Evolutionary conservation across 2,113 vertebrate species (phyloP).

Genomic region (Setophaga kirtlandii): DNA sequence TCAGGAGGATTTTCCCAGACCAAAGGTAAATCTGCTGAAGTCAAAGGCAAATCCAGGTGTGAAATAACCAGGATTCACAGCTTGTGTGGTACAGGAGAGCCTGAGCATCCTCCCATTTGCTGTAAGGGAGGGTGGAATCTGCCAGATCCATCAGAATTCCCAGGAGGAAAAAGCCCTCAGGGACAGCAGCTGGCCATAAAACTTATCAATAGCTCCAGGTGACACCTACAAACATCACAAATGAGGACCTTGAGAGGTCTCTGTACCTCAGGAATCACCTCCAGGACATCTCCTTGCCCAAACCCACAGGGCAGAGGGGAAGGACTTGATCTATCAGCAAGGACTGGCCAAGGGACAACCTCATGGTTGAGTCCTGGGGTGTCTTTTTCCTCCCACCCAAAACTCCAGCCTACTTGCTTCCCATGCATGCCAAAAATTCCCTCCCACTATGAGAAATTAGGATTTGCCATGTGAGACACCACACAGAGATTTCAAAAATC

Average conservation of each 20-base stretch:
- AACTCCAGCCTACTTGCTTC: not conserved
- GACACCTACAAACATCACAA: not conserved
- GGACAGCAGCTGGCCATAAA: not conserved
- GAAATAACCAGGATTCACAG: fast-evolving
- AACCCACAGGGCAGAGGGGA: not conserved
- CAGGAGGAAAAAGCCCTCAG: not conserved
- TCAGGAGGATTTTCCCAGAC: not conserved
- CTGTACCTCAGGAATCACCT: not conserved
- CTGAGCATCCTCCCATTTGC: not conserved
- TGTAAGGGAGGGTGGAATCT: not conserved
- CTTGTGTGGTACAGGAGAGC: not conserved
- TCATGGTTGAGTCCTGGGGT: fast-evolving
- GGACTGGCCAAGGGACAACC: not conserved
- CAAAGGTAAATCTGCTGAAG: not conserved
- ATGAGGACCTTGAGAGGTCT: not conserved
- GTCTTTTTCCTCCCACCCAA: not conserved
- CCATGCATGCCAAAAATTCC: not conserved
- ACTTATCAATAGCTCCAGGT: fast-evolving
- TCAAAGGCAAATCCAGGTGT: not conserved
- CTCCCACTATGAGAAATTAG: not conserved
- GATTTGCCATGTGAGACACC: not conserved
- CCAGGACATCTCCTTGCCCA: not conserved
- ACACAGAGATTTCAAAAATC: not conserved
- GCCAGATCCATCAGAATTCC: not conserved
- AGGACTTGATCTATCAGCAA: not conserved